A percentile compares a stretch with the other conserved stretches of the same genome.
Conservation (phyloP, 2,888 invertebrate genomes). For the Leptopterna dolabrata region DNA sequence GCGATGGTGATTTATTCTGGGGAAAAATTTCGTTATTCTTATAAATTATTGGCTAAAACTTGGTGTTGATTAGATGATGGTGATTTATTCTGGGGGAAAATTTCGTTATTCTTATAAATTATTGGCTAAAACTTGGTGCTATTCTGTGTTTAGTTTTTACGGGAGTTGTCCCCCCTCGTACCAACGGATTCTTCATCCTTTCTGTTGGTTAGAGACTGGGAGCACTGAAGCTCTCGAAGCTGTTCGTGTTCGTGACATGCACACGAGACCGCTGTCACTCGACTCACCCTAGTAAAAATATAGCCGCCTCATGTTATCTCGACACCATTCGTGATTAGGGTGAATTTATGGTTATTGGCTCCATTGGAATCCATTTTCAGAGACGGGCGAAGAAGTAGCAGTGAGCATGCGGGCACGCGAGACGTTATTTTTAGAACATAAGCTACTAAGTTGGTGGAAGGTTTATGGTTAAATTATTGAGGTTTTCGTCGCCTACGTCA, state of each 20-base stretch:
- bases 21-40: no score
- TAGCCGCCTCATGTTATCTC: not conserved
- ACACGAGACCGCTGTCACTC: conserved; percentile 1
- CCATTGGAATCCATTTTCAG: not conserved
- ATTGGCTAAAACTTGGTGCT: no score
- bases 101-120: no score
- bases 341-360: not conserved
- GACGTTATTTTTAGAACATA: not conserved
- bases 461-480: no score
- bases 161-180: no score
- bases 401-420: not conserved
- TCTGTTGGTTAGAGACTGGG: not conserved
- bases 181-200: no score
- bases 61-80: no score
- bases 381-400: not conserved
- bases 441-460: not conserved
- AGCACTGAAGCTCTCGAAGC: not conserved
- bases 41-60: no score
- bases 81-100: no score
- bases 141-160: no score
- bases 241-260: not conserved
- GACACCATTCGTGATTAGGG: not conserved
- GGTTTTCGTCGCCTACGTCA: no score
- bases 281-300: not conserved
- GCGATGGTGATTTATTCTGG: no score